Base-by-base conservation (phyloP, 1,140 invertebrate genomes). In the Vanessa atalanta region DNA sequence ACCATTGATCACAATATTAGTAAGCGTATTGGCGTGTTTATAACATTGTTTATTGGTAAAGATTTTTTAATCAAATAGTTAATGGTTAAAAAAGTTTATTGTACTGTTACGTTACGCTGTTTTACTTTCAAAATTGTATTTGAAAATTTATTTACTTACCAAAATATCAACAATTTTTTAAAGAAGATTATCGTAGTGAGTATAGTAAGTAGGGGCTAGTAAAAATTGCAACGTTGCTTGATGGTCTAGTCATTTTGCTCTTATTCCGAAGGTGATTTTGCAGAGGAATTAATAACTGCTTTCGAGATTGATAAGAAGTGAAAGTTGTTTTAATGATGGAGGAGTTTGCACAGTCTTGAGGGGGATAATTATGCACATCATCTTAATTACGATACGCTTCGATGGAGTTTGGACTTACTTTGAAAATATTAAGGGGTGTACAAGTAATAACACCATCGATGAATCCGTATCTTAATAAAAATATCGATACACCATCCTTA, bases 211-310 rank as follows among this genome's bases (percentile, higher is more conserved):
- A 88, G 74, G 73, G 79, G 70, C n/a, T 55, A 26, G 77, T 78
- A 85, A 85, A 90, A 90, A 87, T 75, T 86, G 88, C 88, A 89
- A 87, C 86, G 84, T 86, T 83, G 88, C 86, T 87, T 90, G 88
- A 90, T 89, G 84, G 82, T 79, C 75, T 75, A 75, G 83, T 84
- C 84, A 84, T 89, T 90, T 90, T 90, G 83, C 85, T 86, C 75
- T 72, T 75, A 77, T 83, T 82, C 74, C 75, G 69, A 71, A 85
- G 85, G 86, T 88, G 88, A 88, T 88, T 89, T 89, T 82, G 83
- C 85, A 68, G 76, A 82, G 86, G 79, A 85, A 90, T 89, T 86
- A 90, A 88, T 88, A 88, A 71, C 73, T 70, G 68, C 82, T 81
- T 73, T 78, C 76, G 78, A 82, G 83, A 87, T 86, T 86, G 85